phyloP scores from a whole-genome alignment of 2,113 vertebrate genomes.

The Amazona guildingii region DNA sequence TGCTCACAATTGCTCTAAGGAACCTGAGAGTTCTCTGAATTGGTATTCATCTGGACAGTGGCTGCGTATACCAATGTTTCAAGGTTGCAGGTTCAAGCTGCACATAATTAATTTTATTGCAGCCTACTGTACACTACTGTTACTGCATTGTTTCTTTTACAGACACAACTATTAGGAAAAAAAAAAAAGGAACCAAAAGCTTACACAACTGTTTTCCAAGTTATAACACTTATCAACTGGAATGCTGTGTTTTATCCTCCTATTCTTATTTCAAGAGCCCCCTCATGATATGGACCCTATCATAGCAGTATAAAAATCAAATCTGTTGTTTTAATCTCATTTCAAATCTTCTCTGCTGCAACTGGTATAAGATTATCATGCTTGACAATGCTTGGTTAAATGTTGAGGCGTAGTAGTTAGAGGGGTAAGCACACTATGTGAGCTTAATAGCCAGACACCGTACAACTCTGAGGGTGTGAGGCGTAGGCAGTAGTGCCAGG shows the following conservation, averaged over 20 bases:
- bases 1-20: not conserved
- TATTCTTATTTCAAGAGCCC: not conserved
- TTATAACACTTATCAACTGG: not conserved
- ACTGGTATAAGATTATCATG: not conserved
- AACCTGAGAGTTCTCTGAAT: not conserved
- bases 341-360: not conserved
- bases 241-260: not conserved
- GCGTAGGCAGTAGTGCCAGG: too few relatives aligned
- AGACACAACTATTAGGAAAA: not conserved
- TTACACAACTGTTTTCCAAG: not conserved
- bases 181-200: not conserved
- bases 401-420: not conserved
- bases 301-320: not conserved
- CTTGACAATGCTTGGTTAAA: not conserved
- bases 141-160: not conserved
- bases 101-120: not conserved
- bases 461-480: fast-evolving
- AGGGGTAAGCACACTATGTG: fast-evolving
- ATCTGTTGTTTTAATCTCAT: not conserved
- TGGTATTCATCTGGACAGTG: not conserved
- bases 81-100: not conserved
- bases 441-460: not conserved
- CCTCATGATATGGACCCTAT: not conserved
- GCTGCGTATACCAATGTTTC: not conserved
- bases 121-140: not conserved